phyloP scores from a whole-genome alignment of 1,140 invertebrate genomes.

The Nasonia giraulti region DNA sequence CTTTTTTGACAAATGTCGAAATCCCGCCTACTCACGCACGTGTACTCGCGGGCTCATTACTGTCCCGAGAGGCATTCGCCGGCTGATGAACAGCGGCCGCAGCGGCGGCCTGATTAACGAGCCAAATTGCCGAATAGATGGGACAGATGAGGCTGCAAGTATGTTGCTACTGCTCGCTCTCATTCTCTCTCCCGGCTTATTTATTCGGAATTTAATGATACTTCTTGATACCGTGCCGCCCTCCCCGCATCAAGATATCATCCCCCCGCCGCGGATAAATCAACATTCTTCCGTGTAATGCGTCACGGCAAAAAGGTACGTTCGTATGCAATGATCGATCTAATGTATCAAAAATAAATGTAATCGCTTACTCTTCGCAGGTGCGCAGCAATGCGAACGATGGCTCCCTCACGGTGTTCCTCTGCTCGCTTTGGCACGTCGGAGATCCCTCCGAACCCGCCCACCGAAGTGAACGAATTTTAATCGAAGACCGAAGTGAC shows the following conservation, averaged over 20 bases:
- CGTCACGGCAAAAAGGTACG: too few species aligned
- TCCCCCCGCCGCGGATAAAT: neutral
- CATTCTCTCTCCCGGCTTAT: neutral
- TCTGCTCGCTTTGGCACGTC: neutral
- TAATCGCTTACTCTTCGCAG: too few species aligned
- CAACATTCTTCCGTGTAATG: conserved; percentile 10
- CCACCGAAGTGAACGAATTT: too few species aligned
- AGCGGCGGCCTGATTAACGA: conserved; percentile 21
- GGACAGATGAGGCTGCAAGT: neutral
- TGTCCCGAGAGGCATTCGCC: neutral
- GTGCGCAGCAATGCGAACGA: too few species aligned
- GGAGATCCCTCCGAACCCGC: too few species aligned
- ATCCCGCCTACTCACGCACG: neutral
- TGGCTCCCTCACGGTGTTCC: neutral
- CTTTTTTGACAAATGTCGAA: conserved; percentile 28
- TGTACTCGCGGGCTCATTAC: neutral
- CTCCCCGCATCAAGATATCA: conserved; percentile 37
- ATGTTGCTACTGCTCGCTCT: neutral
- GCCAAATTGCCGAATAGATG: conserved; percentile 45
- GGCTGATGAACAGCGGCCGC: conserved; percentile 18
- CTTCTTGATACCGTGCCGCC: neutral
- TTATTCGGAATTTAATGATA: conserved; percentile 2
- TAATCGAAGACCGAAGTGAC: too few species aligned
- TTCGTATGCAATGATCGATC: too few species aligned
- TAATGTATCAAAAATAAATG: too few species aligned